Percentiles rank a stretch among this genome's conserved stretches.
These are phyloP conservation scores for Linyphia triangularis DNA, from an alignment of 2,888 invertebrate genomes.

Conservation along the genomic window DNA sequence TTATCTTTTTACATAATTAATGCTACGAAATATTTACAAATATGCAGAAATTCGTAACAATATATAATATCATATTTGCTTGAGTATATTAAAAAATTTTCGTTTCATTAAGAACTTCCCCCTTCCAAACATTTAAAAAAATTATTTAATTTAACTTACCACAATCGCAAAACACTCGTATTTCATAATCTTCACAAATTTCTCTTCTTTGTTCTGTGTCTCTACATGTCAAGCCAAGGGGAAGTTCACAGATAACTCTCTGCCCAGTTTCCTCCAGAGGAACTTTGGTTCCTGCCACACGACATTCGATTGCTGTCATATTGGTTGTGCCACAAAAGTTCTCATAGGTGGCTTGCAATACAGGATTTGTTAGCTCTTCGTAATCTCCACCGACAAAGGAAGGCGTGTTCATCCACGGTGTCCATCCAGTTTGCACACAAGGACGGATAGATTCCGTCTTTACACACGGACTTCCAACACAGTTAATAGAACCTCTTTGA, in stretches of 20 bases:
- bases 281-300: slow-evolving; percentile 85
- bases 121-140: not conserved
- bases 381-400: slow-evolving; percentile 78
- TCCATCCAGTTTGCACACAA: slow-evolving; percentile 87
- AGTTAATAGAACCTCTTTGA: slow-evolving; percentile 78
- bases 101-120: not conserved
- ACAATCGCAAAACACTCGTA: slow-evolving; percentile 87
- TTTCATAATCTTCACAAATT: slow-evolving; percentile 89
- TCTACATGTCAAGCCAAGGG: slow-evolving; percentile 86
- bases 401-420: slow-evolving; percentile 86
- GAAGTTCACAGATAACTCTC: slow-evolving; percentile 87
- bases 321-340: slow-evolving; percentile 83
- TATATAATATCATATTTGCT: too few species aligned
- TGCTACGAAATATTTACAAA: too few species aligned
- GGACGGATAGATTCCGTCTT: slow-evolving; percentile 77
- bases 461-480: slow-evolving; percentile 78
- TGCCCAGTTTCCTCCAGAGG: slow-evolving; percentile 86
- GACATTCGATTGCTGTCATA: slow-evolving; percentile 88
- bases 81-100: too few species aligned
- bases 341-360: slow-evolving; percentile 76
- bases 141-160: slow-evolving; percentile 77
- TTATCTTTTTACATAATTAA: too few species aligned
- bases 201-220: slow-evolving; percentile 77
- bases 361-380: slow-evolving; percentile 77
- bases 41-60: too few species aligned